A percentile compares a stretch with the other conserved stretches of the same genome.
phyloP scores from a whole-genome alignment of 2,888 invertebrate genomes.

The Buathra laborator region DNA sequence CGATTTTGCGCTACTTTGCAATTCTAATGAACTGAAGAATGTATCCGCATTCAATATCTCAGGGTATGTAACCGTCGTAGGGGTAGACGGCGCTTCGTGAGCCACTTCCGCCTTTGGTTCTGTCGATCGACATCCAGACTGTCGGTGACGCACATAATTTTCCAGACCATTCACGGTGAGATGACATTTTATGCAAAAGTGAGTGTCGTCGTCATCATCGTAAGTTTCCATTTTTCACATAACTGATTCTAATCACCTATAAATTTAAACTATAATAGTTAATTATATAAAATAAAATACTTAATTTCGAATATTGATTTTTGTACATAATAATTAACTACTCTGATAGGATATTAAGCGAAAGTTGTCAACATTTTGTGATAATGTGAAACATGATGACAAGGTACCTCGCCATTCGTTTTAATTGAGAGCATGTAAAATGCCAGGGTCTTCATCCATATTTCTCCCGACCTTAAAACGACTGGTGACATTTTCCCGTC shows the following conservation, averaged over 20 bases:
- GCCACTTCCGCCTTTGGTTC: constrained; percentile 73
- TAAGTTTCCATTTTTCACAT: constrained; percentile 79
- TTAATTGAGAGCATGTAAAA: too few relatives aligned
- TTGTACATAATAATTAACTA: not conserved
- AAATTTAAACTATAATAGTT: not conserved
- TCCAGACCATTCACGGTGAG: constrained; percentile 93
- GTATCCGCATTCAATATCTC: constrained; percentile 91
- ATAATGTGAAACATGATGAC: not conserved
- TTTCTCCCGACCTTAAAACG: too few relatives aligned
- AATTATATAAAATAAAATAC: too few relatives aligned
- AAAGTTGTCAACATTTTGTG: not conserved
- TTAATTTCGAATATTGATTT: not conserved
- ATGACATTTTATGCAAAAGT: constrained; percentile 95
- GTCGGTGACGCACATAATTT: constrained; percentile 94
- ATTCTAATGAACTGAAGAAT: constrained; percentile 93
- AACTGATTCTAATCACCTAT: not conserved
- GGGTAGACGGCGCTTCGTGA: constrained; percentile 82
- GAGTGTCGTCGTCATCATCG: constrained; percentile 93
- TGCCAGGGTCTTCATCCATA: too few relatives aligned
- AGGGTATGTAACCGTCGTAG: constrained; percentile 84
- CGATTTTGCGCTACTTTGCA: constrained; percentile 90
- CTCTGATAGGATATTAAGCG: not conserved
- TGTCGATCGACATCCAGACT: constrained; percentile 88
- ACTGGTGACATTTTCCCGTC: too few relatives aligned
- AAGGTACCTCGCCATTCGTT: too few relatives aligned